phyloP scores from a whole-genome alignment of 2,113 vertebrate genomes.

The human region GRCh38 chr18:35134501-35135000 shows the following conservation, averaged over 20 bases:
- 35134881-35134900: neutral
- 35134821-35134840: neutral
- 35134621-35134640: neutral
- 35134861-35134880: neutral
- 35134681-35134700: neutral
- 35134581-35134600: neutral
- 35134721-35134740: neutral
- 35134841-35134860: neutral
- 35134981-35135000: neutral
- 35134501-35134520: neutral
- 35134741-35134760: neutral
- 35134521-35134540: neutral
- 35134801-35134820: neutral
- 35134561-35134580: neutral
- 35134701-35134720: neutral
- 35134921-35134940: neutral
- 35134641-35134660: neutral
- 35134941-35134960: neutral
- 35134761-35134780: neutral
- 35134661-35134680: neutral
- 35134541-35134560: neutral
- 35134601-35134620: neutral
- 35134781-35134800: neutral
- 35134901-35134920: neutral
- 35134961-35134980: neutral